Evolutionary conservation across 2,113 vertebrate species (phyloP).

Genomic region (Dascyllus trimaculatus): DNA sequence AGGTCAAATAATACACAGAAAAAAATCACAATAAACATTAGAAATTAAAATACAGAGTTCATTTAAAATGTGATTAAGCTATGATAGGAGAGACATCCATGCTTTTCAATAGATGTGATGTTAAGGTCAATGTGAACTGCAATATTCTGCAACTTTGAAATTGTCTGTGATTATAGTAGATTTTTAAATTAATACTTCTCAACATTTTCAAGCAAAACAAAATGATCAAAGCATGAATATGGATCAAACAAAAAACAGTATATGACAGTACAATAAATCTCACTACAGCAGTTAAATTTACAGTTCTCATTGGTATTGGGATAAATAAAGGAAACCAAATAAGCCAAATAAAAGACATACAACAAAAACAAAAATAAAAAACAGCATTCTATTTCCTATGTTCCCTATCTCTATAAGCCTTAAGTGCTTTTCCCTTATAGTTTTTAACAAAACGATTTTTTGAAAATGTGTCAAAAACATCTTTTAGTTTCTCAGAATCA

Average conservation of each 20-base stretch:
- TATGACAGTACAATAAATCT: no score
- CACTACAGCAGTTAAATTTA: background rate
- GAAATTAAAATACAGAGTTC: constrained; percentile 21
- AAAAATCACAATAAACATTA: constrained; percentile 38
- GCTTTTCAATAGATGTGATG: background rate
- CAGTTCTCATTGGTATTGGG: no score
- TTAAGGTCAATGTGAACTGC: background rate
- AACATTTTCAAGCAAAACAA: no score
- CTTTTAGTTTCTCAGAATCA: no score
- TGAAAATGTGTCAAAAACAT: no score
- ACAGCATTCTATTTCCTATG: background rate
- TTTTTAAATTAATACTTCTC: no score
- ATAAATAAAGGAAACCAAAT: background rate
- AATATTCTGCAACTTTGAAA: background rate
- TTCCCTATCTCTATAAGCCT: background rate
- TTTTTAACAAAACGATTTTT: background rate
- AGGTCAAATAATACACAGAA: constrained; percentile 27
- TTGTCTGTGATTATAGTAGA: no score
- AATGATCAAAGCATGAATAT: no score
- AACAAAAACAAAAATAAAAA: background rate
- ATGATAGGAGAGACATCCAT: background rate
- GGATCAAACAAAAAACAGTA: no score
- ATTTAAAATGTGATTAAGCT: background rate
- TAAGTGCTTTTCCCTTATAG: constrained; percentile 15
- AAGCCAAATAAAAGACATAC: background rate